phyloP scores from a whole-genome alignment of 1,140 invertebrate species.

The Drosophila nannoptera region DNA sequence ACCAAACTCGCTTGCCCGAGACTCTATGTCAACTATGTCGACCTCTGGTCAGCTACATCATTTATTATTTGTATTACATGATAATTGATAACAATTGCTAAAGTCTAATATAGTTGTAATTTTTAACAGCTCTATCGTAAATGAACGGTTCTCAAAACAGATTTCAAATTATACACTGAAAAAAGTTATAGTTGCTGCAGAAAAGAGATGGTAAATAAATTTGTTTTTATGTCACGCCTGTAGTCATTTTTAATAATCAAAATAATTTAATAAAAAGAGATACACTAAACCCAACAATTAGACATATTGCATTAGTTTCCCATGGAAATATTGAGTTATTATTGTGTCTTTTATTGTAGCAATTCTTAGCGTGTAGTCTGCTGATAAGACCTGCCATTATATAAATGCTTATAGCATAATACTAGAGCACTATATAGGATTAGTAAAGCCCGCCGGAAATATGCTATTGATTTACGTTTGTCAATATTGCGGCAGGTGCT shows the following conservation, averaged over 20 bases:
- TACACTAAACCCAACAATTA: no score
- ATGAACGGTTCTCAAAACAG: not conserved
- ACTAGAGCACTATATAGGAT: no score
- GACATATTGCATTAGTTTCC: no score
- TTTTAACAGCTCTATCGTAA: conserved; percentile 3
- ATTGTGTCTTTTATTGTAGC: no score
- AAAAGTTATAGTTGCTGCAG: not conserved
- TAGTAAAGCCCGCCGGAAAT: not conserved
- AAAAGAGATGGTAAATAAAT: no score
- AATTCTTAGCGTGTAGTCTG: not conserved
- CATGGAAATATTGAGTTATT: no score
- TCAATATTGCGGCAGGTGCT: conserved; percentile 16
- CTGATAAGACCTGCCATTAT: conserved; percentile 4
- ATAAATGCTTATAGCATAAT: no score
- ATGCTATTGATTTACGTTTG: conserved; percentile 21
- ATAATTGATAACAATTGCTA: conserved; percentile 4
- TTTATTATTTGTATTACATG: no score
- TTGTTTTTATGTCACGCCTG: no score
- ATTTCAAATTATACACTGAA: conserved; percentile 7
- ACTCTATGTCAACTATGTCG: not conserved
- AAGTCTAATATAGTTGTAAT: conserved; percentile 12
- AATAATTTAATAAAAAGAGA: no score
- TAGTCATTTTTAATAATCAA: no score
- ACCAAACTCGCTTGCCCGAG: not conserved
- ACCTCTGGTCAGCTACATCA: not conserved